Evolutionary conservation across 2,113 vertebrate genomes (phyloP).

Genomic region (Numida meleagris): DNA sequence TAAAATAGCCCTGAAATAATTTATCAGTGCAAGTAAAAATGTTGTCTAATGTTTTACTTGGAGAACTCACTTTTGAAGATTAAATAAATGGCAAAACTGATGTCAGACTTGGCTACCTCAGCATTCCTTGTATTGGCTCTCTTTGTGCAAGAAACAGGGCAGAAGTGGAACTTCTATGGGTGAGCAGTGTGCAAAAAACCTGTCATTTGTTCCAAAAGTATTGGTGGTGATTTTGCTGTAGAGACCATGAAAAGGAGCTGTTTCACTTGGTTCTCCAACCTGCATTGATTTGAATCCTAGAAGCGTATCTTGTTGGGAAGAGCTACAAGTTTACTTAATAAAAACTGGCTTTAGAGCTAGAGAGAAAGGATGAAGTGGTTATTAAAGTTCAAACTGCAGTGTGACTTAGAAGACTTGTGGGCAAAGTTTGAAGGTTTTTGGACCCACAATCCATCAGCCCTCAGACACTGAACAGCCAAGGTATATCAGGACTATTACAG

Average conservation of each 20-base stretch:
- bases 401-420: neutral
- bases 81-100: neutral
- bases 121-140: neutral
- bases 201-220: neutral
- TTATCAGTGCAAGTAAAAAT: conserved; percentile 19
- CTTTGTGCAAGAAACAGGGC: neutral
- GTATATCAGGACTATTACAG: too few relatives aligned
- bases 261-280: neutral
- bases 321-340: neutral
- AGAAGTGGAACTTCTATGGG: neutral
- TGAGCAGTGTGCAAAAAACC: neutral
- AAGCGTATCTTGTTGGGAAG: neutral
- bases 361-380: neutral
- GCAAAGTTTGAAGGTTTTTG: neutral
- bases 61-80: conserved; percentile 15
- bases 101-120: neutral
- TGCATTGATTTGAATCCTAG: neutral
- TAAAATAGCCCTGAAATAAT: conserved; percentile 32
- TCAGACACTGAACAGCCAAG: neutral
- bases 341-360: neutral
- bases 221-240: neutral
- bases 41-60: neutral
- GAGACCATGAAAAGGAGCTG: neutral
- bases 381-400: neutral
- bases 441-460: neutral